phyloP scores from a whole-genome alignment of 2,113 vertebrate genomes.

The Eonycteris spelaea region DNA sequence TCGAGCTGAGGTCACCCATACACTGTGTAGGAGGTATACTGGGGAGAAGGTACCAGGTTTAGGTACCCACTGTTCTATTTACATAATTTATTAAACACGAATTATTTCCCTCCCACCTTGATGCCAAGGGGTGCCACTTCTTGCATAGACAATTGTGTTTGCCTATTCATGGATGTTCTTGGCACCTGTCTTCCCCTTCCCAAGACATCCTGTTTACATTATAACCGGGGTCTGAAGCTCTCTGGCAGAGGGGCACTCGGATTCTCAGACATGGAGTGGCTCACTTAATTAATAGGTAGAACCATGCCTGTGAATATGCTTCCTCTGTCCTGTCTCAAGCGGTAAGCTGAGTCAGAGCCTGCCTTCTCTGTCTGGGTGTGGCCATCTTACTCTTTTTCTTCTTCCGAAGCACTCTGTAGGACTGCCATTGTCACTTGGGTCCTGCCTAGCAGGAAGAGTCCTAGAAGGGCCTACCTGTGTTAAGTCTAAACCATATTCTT shows the following conservation, averaged over 20 bases:
- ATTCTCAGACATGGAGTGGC: not conserved
- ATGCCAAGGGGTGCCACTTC: not conserved
- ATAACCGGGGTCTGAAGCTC: not conserved
- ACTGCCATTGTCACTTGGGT: not conserved
- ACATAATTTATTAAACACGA: not conserved
- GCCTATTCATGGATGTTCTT: not conserved
- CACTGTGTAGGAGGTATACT: not conserved
- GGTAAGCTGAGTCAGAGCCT: not conserved
- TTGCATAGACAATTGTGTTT: not conserved
- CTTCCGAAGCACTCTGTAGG: not conserved
- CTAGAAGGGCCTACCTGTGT: not conserved
- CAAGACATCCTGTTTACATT: not conserved
- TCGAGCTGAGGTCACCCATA: not conserved
- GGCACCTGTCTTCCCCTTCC: not conserved
- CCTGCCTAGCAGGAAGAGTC: not conserved
- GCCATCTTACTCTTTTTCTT: not conserved
- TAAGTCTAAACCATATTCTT: not conserved
- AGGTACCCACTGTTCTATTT: not conserved
- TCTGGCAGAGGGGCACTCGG: not conserved
- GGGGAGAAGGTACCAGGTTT: not conserved
- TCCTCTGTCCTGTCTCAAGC: not conserved
- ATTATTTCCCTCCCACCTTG: not conserved
- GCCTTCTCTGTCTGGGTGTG: rapidly evolving
- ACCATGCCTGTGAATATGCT: no score
- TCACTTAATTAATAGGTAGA: not conserved